Evolutionary conservation across 2,113 vertebrate genomes (phyloP), one percentile per base, ranked within the genome.

Genomic region (Euleptes europaea): DNA sequence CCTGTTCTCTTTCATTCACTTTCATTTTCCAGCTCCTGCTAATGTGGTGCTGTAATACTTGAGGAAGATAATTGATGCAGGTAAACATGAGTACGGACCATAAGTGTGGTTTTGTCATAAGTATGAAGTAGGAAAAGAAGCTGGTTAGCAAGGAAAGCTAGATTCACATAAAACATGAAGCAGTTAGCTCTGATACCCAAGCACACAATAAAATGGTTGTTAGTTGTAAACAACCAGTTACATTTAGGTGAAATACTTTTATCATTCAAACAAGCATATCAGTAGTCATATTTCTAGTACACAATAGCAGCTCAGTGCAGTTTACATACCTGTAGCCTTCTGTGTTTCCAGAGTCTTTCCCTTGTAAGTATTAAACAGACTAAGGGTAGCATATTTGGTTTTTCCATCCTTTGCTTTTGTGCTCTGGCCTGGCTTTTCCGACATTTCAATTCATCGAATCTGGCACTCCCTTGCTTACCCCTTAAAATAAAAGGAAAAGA

Each of bases 381-480:
- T 99, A 98, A 99, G 98, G 88, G 99, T 99, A 82, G 99, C 98
- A 97, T 99, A 99, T 96, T 99, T 99, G 88, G 98, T 98, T 96
- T 99, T 99, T 96, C 98, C 99, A 98, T 99, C 99, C 98, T 99
- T 99, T 98, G 98, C 98, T 98, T 99, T 99, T 97, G 98, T 98
- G 97, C 97, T 99, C 98, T 99, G 98, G 96, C 98, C 98, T 98
- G 98, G 98, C 98, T 99, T 99, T 97, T 99, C 98, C 92, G 99
- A 99, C 98, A 99, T 99, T 97, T 98, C 98, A 97, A 96, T 98
- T 99, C 99, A 99, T 99, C 94, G 97, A 99, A 98, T 99, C 98
- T 97, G 97, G 96, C 98, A 97, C 97, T 97, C 95, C 95, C 96
- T 88, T 94, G 90, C 95, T 96, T 96, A 95, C 97, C 95, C 93